Percentiles rank a stretch among this genome's conserved stretches.
These are phyloP conservation scores for Trematocara zebra DNA, from an alignment of 2,113 vertebrate genomes.

Conservation along the genomic window DNA sequence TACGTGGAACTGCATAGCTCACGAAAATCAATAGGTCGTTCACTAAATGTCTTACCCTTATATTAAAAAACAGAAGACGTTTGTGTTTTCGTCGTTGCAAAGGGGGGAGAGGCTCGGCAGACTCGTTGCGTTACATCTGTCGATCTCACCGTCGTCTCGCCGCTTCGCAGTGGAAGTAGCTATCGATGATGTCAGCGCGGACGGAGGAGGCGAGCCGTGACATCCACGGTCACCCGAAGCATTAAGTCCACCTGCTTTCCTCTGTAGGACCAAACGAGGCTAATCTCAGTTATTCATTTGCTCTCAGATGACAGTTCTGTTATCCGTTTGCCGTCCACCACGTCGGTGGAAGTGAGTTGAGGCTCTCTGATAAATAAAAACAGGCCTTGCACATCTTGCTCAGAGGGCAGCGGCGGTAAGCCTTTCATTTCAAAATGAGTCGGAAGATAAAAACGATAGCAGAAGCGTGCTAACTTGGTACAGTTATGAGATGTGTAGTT, in stretches of 20 bases:
- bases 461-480: neutral
- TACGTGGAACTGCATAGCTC: conserved; percentile 41
- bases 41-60: conserved; percentile 58
- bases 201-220: neutral
- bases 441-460: neutral
- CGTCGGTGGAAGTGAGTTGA: neutral
- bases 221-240: neutral
- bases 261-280: conserved; percentile 30
- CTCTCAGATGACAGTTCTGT: conserved; percentile 9
- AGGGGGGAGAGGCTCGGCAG: neutral
- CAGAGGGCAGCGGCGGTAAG: neutral
- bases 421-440: neutral
- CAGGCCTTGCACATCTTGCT: neutral
- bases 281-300: neutral
- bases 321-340: neutral
- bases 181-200: conserved; percentile 4
- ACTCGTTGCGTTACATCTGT: neutral
- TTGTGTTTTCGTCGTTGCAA: conserved; percentile 24
- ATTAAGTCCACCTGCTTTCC: conserved; percentile 1
- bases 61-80: conserved; percentile 1
- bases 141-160: neutral
- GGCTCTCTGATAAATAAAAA: neutral
- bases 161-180: neutral
- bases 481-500: neutral
- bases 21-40: conserved; percentile 30